Evolutionary conservation across 2,113 vertebrate genomes (phyloP).

Genomic region (Shinisaurus crocodilurus): DNA sequence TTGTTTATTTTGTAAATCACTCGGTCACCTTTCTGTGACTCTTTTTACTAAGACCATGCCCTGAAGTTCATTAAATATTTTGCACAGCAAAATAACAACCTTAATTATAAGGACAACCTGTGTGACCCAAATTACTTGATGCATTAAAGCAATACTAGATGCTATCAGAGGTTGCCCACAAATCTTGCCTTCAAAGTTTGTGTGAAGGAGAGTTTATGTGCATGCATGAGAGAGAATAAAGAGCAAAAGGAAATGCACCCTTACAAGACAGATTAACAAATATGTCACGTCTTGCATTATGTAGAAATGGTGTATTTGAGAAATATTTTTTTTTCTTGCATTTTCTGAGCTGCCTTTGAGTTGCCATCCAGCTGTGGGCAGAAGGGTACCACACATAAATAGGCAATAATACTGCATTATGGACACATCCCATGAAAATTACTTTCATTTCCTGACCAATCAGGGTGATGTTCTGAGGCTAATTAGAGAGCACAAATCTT

Average conservation of each 20-base stretch:
- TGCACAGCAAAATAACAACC: conserved; percentile 28
- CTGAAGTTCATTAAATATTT: conserved; percentile 13
- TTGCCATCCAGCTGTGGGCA: background rate
- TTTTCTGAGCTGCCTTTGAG: background rate
- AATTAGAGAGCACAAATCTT: too few relatives aligned
- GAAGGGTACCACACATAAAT: background rate
- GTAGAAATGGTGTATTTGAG: background rate
- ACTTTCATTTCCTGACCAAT: background rate
- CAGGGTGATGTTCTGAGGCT: background rate
- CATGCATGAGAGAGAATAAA: background rate
- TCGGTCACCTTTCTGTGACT: background rate
- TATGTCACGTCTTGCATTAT: background rate
- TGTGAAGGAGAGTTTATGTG: background rate
- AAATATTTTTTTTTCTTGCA: background rate
- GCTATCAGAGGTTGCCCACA: background rate
- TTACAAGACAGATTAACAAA: background rate
- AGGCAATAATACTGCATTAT: background rate
- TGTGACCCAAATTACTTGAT: conserved; percentile 21
- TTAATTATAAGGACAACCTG: conserved; percentile 28
- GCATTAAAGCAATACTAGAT: conserved; percentile 16
- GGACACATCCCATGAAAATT: background rate
- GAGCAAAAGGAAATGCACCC: background rate
- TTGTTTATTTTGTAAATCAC: conserved; percentile 25
- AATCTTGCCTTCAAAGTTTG: background rate
- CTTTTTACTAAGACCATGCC: background rate